Evolutionary conservation across 2,113 vertebrate species (phyloP), one percentile per base, ranked within the genome.

Genomic region (Aplodontia rufa): DNA sequence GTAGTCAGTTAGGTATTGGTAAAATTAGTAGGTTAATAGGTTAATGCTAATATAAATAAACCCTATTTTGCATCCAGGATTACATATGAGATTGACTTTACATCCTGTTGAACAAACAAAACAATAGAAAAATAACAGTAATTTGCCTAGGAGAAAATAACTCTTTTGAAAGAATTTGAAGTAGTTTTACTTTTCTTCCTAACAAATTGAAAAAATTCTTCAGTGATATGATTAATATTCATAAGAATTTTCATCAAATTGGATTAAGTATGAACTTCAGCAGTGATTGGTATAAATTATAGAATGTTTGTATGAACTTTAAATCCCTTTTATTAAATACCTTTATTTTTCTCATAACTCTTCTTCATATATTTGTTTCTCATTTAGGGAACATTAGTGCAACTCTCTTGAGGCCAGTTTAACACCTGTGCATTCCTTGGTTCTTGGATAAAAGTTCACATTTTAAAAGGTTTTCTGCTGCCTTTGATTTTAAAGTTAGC

Each of bases 401-500:
- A 96, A 30, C 2, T 9, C 53, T 94, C 12, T 1, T 55, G 68
- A 93, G 89, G 20, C 40, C 94, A 96, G 94, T 94, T 97, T 97
- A 96, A 91, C n/a, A 88, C 0, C 35, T 90, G 55, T n/a, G 90
- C 75, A 91, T 90, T 88, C 51, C 90, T 81, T 88, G 45, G 5
- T 55, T 94, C 40, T 91, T 91, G 93, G 90, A 94, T 13, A 95
- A 87, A 91, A 97, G 35, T 47, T 30, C 1, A 0, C 55, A 81
- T 9, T 10, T 1, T 83, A 90, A 84, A 82, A 42, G 2, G 8
- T 49, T 69, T 49, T 85, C 74, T 78, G 1, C 24, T 92, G 4
- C 6, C 40, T 91, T 95, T 91, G 51, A 76, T 87, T 95, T 96
- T 86, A 93, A 97, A 95, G n/a, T 83, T 88, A 92, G 24, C 37